Base-by-base conservation (phyloP, 2,888 invertebrate genomes). In the Tupiocoris notatus region DNA sequence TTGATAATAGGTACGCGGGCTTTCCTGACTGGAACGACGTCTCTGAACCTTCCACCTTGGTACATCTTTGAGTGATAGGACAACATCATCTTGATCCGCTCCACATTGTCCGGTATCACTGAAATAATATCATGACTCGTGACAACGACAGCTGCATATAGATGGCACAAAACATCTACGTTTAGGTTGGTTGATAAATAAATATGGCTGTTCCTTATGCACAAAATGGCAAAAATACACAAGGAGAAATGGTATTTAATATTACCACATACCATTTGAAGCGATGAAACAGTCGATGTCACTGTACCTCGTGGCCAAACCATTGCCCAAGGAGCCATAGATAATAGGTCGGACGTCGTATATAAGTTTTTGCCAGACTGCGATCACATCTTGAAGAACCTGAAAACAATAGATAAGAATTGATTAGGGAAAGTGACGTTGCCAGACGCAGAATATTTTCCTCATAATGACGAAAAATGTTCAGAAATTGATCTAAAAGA, bases 1-100 rank as follows among this genome's bases (percentile, higher is more conserved):
- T 92, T 92, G 12, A 94, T 88, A 78, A 94, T 91, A 23, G 94
- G 94, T 2, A 91, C 91, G 82, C 90, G 90, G 16, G 93, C 92
- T 66, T 86, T 86, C 0, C 90, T 89, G 39, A 79, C 75, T 25
- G 61, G 62, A 20, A 77, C 20, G 3, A 76, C 81, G 93, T 92
- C 63, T 88, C 84, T 68, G 61, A 80, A 78, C 56, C 61, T 79
- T 79, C 76, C 21, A 7, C 63, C 57, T 17, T 62, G 20, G 57
- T 68, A 77, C 24, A 79, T 73, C 6, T 65, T 39, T 20, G 61
- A 39, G 3, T 74, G 77, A 20, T 78, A 56, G 18, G 18, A 2
- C 3, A 67, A 21, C 22, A 67, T 56, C 6, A 67, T n/a, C 23
- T 12, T 54, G 56, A 70, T 75, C 39, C 54, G 20, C 20, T 62